Conservation (phyloP, 2,113 vertebrate genomes). For the Micronycteris hirsuta region DNA sequence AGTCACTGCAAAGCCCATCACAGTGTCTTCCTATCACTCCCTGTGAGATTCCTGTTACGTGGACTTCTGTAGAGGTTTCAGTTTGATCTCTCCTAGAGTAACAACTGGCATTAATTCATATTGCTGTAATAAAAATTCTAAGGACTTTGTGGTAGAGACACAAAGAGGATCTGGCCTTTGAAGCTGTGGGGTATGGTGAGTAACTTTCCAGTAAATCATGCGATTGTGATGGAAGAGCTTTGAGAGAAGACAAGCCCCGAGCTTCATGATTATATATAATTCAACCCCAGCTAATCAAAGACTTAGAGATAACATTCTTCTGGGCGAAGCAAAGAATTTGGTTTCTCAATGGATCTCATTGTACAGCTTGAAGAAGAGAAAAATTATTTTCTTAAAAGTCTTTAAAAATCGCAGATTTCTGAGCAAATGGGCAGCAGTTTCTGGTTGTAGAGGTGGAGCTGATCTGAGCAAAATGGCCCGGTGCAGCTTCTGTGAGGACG, state of each 20-base stretch:
- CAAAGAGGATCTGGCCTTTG: neutral
- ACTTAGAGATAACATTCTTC: neutral
- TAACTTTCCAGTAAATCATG: conserved; percentile 20
- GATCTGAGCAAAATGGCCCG: neutral
- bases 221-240: neutral
- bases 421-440: neutral
- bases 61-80: neutral
- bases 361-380: neutral
- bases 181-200: neutral
- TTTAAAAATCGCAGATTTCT: conserved; percentile 34
- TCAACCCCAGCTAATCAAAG: conserved; percentile 35
- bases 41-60: neutral
- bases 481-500: neutral
- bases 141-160: conserved; percentile 9
- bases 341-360: neutral
- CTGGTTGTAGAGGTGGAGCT: neutral
- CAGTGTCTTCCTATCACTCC: neutral
- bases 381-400: conserved; percentile 11
- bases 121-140: conserved; percentile 3
- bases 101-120: conserved; percentile 6
- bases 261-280: neutral
- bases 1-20: neutral
- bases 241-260: neutral
- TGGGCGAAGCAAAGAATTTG: neutral
- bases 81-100: neutral